phyloP scores from a whole-genome alignment of 2,113 vertebrate genomes.

The Sigmodon hispidus region DNA sequence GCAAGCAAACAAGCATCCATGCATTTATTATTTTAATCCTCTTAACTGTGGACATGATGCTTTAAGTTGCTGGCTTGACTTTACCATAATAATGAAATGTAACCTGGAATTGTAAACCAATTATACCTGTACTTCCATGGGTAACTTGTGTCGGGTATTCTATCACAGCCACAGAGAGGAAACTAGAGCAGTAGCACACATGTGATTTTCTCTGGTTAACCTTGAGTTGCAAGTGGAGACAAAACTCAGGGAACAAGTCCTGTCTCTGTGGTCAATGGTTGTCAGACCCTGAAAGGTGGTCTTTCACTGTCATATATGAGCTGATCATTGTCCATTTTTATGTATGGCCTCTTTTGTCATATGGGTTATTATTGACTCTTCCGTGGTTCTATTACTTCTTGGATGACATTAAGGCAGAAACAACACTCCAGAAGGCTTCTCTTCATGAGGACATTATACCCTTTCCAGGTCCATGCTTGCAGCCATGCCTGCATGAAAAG shows the following conservation, averaged over 20 bases:
- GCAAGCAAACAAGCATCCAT: not conserved
- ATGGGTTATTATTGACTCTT: not conserved
- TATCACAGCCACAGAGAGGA: not conserved
- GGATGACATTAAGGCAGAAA: not conserved
- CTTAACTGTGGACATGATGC: not conserved
- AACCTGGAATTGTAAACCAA: not conserved
- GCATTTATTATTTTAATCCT: not conserved
- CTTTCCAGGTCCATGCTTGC: not conserved
- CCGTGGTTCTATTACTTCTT: not conserved
- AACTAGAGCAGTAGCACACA: not conserved
- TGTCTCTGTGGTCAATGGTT: not conserved
- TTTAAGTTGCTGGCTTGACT: not conserved
- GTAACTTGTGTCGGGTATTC: not conserved
- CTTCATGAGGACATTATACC: not conserved
- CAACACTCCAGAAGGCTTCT: not conserved
- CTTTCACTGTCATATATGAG: not conserved
- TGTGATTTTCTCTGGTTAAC: not conserved
- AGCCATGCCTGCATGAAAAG: not conserved
- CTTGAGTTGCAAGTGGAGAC: not conserved
- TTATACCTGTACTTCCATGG: not conserved
- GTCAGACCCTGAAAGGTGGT: not conserved
- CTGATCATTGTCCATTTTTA: not conserved
- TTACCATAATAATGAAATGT: not conserved
- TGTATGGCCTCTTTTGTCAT: not conserved
- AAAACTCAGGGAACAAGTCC: not conserved